Base-by-base conservation (phyloP, 37 sponge, comb jelly and placozoan genomes). In the Cliona cf. orientalis region DNA sequence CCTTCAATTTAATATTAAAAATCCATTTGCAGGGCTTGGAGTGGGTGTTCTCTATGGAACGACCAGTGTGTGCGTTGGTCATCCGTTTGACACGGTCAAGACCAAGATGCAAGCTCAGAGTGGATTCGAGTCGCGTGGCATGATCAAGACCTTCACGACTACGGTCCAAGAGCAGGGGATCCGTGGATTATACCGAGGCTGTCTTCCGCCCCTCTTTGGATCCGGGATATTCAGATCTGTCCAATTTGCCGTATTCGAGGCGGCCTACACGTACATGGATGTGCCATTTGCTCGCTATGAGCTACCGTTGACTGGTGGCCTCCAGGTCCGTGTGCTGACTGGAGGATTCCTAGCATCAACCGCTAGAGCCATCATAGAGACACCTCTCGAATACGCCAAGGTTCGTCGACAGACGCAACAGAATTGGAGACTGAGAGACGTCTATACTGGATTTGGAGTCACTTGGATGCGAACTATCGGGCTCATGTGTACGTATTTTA, bases 41-140 rank as follows among this genome's bases (percentile, higher is more conserved):
- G 96, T 95, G 33, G 99, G 99, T 25, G 92, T 95, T 40, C 91
- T 98, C 29, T 98, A 98, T 84, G 99, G 99, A 2, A 98, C 99
- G 19, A 95, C 96, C 33, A 95, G 94, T 86, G 99, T 98, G 22
- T 71, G 75, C 36, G 96, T 98, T 5, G 99, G 99, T 1, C 99
- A 98, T 42, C 99, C 99, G 14, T 87, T 98, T 73, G 99, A 98
- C 79, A 98, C 99, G 4, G 90, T 98, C 76, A 98, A 98, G 80
- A 98, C 99, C 4, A 98, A 98, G 72, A 98, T 98, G 99, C 99
- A 98, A 69, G 99, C 99, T 0, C 99, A 98, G 80, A 58, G 37
- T 26, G 99, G 99, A 0, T 98, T 93, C 72, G 99, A 98, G 71
- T 65, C 49, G 0, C 44, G 81, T 11, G 85, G 66, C 61, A 98